phyloP scores from a whole-genome alignment of 2,888 invertebrate genomes.

The Synergus japonicus region DNA sequence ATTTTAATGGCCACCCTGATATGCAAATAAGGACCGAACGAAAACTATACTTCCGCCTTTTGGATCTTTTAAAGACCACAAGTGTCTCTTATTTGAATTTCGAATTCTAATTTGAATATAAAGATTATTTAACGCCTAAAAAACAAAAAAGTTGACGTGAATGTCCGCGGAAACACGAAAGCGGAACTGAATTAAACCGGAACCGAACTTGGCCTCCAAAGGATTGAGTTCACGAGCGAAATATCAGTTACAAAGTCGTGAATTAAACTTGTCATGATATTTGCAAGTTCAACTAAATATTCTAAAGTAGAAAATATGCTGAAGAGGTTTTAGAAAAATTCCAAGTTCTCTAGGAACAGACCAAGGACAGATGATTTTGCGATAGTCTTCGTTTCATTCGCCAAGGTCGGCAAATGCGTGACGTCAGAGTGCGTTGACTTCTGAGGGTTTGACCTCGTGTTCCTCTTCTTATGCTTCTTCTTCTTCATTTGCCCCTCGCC shows the following conservation, averaged over 20 bases:
- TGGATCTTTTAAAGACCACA: no score
- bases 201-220: constrained; percentile 40
- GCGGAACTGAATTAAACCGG: constrained; percentile 40
- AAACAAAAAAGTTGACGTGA: not conserved
- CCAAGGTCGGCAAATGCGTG: constrained; percentile 59
- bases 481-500: constrained; percentile 8
- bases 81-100: not conserved
- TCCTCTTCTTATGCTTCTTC: constrained; percentile 56
- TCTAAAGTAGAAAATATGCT: not conserved
- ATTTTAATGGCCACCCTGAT: no score
- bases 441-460: constrained; percentile 70
- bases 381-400: constrained; percentile 44
- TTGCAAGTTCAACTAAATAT: constrained; percentile 1
- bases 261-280: constrained; percentile 30
- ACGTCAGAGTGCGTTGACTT: constrained; percentile 75
- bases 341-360: constrained; percentile 17
- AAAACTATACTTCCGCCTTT: no score
- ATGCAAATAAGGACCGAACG: no score
- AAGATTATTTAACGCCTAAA: not conserved
- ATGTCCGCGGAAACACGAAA: constrained; percentile 33
- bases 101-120: not conserved
- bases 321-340: not conserved
- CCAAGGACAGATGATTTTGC: constrained; percentile 33
- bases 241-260: constrained; percentile 21
- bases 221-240: constrained; percentile 35